These are phyloP conservation scores for Cosmia trapezina DNA, from an alignment of 2,888 invertebrate species.

Conservation along the genomic window DNA sequence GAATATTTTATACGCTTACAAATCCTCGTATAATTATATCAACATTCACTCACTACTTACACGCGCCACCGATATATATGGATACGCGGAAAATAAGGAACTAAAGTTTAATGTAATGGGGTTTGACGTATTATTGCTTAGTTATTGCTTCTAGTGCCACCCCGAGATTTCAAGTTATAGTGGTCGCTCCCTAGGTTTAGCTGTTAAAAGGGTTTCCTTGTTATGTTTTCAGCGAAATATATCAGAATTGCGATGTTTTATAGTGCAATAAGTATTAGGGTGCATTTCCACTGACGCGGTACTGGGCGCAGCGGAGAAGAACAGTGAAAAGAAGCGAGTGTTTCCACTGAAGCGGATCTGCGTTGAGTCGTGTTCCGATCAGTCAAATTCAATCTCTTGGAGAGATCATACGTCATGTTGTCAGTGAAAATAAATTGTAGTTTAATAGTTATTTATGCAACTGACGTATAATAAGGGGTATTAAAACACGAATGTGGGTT, in stretches of 20 bases:
- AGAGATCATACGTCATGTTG: too few species aligned
- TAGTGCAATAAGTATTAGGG: slow-evolving; percentile 10
- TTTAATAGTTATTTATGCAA: too few species aligned
- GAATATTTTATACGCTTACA: slow-evolving; percentile 52
- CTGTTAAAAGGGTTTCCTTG: slow-evolving; percentile 51
- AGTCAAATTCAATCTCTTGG: too few species aligned
- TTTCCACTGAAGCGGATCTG: too few species aligned
- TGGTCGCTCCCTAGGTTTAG: background rate
- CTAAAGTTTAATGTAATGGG: background rate
- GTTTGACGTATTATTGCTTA: background rate
- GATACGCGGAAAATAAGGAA: slow-evolving; percentile 16
- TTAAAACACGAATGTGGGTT: too few species aligned
- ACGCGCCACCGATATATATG: background rate
- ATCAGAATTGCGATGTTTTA: slow-evolving; percentile 25
- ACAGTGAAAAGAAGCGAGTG: too few species aligned
- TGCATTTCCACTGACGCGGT: background rate
- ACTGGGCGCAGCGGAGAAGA: too few species aligned
- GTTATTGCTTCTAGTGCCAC: slow-evolving; percentile 2
- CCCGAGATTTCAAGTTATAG: background rate
- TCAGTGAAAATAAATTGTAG: too few species aligned
- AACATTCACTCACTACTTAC: slow-evolving; percentile 14
- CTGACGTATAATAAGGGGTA: too few species aligned
- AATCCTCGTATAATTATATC: background rate
- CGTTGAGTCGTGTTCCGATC: too few species aligned
- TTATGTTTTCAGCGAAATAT: slow-evolving; percentile 29